phyloP scores from a whole-genome alignment of 1,140 invertebrate genomes.

The Panagrolaimus sp. region DNA sequence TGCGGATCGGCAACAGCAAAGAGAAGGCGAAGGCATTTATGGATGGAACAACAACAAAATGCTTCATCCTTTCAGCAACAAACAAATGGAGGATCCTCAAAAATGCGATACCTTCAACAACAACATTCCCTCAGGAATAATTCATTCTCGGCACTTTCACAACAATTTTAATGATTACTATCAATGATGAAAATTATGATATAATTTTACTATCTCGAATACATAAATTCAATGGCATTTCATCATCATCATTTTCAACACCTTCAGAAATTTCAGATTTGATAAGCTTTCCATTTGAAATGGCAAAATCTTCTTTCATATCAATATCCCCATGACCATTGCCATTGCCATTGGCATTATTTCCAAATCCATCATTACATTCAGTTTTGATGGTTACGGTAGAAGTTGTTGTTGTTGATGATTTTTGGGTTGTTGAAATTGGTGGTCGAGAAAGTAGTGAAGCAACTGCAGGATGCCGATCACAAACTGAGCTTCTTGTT shows the following conservation, averaged over 20 bases:
- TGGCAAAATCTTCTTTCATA: neutral
- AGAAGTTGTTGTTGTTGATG: neutral
- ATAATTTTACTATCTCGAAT: conserved; percentile 20
- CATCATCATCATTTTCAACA: conserved; percentile 17
- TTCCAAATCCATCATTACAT: neutral
- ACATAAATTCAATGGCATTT: conserved; percentile 24
- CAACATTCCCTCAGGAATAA: neutral
- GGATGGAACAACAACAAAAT: conserved; percentile 6
- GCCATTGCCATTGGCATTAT: too few species aligned
- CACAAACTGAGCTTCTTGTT: neutral
- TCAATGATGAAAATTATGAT: neutral
- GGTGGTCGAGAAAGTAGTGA: conserved; percentile 10
- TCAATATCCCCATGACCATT: too few species aligned
- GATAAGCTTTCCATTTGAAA: neutral
- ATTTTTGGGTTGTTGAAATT: neutral
- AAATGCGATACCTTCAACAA: too few species aligned
- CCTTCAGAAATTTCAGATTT: conserved; percentile 2
- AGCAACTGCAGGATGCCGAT: conserved; percentile 20
- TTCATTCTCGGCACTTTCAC: neutral
- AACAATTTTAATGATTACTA: neutral
- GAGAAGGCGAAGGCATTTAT: neutral
- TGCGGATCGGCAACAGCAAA: conserved; percentile 44
- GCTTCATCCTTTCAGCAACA: neutral
- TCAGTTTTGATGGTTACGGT: neutral
- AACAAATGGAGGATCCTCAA: too few species aligned